phyloP scores from a whole-genome alignment of 2,888 invertebrate species.

The Linyphia triangularis region DNA sequence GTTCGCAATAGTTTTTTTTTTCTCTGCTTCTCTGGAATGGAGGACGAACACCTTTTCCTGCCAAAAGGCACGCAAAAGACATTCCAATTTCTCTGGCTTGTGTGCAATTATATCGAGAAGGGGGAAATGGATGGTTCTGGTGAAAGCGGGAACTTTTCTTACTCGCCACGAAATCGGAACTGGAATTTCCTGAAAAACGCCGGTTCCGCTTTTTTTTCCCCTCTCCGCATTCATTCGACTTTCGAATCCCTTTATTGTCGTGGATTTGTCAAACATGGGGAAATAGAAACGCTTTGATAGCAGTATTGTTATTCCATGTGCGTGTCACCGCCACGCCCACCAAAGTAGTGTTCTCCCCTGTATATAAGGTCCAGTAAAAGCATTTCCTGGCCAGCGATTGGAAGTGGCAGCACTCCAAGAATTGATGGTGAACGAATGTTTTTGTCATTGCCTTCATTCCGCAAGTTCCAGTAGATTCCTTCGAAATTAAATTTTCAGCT shows the following conservation, averaged over 20 bases:
- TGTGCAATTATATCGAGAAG: constrained; percentile 48
- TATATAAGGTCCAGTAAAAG: not conserved
- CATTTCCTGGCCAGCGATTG: not conserved
- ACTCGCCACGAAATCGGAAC: constrained; percentile 26
- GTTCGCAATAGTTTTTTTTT: not conserved
- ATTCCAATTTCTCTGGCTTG: constrained; percentile 35
- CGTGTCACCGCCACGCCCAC: constrained; percentile 16
- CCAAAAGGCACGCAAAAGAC: constrained; percentile 35
- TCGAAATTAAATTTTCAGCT: too few species aligned
- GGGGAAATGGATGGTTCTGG: constrained; percentile 43
- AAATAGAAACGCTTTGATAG: not conserved
- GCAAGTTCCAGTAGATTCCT: too few species aligned
- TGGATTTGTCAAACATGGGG: constrained; percentile 28
- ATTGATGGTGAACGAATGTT: not conserved
- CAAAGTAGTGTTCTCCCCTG: not conserved
- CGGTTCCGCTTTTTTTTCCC: not conserved
- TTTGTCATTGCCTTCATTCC: not conserved
- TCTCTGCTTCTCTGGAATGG: not conserved
- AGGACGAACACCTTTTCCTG: not conserved
- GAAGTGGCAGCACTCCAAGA: not conserved
- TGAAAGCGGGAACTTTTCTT: constrained; percentile 4
- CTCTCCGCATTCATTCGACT: not conserved
- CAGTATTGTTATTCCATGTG: constrained; percentile 25
- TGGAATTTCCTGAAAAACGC: constrained; percentile 46
- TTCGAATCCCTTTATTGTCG: constrained; percentile 45